These are phyloP conservation scores for Copsychus sechellarum DNA, from an alignment of 2,113 vertebrate genomes.

Conservation along the genomic window DNA sequence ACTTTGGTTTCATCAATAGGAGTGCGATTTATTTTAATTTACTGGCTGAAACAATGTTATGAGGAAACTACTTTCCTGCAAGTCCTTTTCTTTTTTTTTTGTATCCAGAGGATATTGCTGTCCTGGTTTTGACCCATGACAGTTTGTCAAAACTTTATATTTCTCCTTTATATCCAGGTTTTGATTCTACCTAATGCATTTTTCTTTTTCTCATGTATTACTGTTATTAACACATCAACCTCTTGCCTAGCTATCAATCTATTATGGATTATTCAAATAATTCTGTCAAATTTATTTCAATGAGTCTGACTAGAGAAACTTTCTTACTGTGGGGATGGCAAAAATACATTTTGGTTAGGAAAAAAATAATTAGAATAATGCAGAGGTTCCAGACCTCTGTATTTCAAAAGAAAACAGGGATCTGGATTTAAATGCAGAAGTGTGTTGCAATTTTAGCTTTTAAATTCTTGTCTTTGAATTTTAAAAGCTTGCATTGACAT, in stretches of 20 bases:
- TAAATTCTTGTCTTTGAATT: neutral
- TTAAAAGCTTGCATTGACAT: neutral
- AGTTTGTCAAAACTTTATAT: neutral
- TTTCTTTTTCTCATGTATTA: neutral
- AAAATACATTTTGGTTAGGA: slow-evolving; percentile 47
- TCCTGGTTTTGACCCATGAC: neutral
- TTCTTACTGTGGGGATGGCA: slow-evolving; percentile 15
- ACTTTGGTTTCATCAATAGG: neutral
- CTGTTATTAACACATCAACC: slow-evolving; percentile 7
- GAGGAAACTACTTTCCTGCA: neutral
- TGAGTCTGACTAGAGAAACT: slow-evolving; percentile 33
- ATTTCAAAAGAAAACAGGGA: slow-evolving; percentile 14
- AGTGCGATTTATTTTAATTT: neutral
- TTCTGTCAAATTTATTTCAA: slow-evolving; percentile 31
- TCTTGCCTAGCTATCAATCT: slow-evolving; percentile 32
- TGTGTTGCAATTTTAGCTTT: neutral
- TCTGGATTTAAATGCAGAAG: slow-evolving; percentile 24
- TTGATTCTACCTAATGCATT: neutral
- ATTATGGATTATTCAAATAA: slow-evolving; percentile 46
- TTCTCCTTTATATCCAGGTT: neutral
- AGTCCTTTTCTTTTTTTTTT: neutral
- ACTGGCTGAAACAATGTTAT: neutral
- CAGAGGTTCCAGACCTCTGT: neutral
- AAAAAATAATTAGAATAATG: neutral
- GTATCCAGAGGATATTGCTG: neutral